phyloP scores from a whole-genome alignment of 2,797 vertebrate species.

The Artibeus jamaicensis region DNA sequence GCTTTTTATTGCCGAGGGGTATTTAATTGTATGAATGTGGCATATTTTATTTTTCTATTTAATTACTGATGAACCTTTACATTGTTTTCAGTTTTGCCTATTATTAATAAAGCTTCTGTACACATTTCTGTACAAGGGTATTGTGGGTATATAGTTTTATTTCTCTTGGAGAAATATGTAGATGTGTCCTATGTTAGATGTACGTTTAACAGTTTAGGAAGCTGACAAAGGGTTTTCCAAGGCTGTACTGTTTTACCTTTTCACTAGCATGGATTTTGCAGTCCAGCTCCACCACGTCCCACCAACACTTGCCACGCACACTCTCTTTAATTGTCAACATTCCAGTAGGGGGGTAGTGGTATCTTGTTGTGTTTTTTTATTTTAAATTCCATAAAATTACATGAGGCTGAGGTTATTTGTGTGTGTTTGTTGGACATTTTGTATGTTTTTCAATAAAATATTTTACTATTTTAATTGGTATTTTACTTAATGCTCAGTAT shows the following conservation, averaged over 20 bases:
- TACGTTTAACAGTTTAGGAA: background rate
- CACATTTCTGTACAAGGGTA: too few relatives aligned
- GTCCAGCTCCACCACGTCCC: background rate
- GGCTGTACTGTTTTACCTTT: background rate
- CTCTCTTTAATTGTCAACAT: background rate
- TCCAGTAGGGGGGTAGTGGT: background rate
- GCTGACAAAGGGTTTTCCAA: background rate
- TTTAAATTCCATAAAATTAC: background rate
- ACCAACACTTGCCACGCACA: background rate
- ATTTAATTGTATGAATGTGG: background rate
- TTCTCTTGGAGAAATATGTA: background rate
- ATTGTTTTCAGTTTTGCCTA: too few relatives aligned
- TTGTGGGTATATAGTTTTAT: too few relatives aligned
- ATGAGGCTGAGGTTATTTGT: background rate
- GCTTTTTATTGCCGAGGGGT: background rate
- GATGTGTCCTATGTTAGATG: background rate
- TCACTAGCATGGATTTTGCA: background rate
- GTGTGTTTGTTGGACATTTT: background rate
- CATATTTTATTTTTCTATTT: background rate
- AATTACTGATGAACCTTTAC: background rate
- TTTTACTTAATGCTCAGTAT: background rate
- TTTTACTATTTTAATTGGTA: background rate
- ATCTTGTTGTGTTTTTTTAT: background rate
- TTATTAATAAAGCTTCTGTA: too few relatives aligned
- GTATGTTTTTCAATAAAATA: background rate